Conservation (phyloP, 2,113 vertebrate genomes). For the Piprites chloris region DNA sequence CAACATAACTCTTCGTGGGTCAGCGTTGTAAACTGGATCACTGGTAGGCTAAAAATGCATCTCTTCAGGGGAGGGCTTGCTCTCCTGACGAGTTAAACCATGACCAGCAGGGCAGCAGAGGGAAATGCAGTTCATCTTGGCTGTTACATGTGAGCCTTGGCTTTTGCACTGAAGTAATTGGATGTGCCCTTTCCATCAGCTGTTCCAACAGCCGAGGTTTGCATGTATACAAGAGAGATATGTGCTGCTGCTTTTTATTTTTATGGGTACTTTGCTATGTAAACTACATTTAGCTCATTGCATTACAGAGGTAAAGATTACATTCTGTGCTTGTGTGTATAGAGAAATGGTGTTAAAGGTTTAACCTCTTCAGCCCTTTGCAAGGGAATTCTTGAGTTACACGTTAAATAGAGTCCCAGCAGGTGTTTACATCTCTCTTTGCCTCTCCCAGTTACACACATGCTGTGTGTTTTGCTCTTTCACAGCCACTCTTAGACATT, state of each 20-base stretch:
- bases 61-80: background rate
- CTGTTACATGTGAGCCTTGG: background rate
- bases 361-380: background rate
- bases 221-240: background rate
- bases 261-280: background rate
- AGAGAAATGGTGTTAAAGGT: background rate
- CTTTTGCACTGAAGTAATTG: background rate
- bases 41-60: background rate
- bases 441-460: background rate
- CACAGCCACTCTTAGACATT: background rate
- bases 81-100: background rate
- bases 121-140: background rate
- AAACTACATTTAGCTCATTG: background rate
- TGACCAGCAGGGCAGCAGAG: background rate
- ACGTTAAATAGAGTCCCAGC: constrained; percentile 23
- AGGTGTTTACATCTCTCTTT: background rate
- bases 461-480: background rate
- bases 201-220: background rate
- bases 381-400: constrained; percentile 42
- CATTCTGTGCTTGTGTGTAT: background rate
- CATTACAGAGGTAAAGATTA: background rate
- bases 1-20: background rate
- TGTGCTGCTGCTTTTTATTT: background rate
- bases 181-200: background rate
- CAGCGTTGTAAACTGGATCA: background rate